A percentile compares a stretch with the other conserved stretches of the same genome.
These are phyloP conservation scores for Sceliomorpha sp. DNA, from an alignment of 2,888 invertebrate genomes.

Conservation along the genomic window DNA sequence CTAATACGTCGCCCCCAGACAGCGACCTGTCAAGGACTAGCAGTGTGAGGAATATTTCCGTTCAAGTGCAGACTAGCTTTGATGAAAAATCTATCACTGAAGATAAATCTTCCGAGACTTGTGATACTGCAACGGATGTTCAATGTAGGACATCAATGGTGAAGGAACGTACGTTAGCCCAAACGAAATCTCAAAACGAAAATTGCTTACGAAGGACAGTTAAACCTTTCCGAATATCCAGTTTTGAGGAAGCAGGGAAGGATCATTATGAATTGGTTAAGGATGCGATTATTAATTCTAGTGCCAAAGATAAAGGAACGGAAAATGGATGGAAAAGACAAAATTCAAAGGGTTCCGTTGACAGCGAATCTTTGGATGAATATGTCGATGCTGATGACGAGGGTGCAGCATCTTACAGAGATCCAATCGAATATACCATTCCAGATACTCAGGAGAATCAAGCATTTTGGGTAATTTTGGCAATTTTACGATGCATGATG, in stretches of 20 bases:
- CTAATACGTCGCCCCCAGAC: constrained; percentile 72
- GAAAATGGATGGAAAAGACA: constrained; percentile 27
- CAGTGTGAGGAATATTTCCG: constrained; percentile 64
- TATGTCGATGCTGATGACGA: constrained; percentile 66
- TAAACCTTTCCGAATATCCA: constrained; percentile 62
- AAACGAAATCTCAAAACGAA: neutral
- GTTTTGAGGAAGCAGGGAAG: constrained; percentile 64
- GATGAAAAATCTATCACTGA: constrained; percentile 56
- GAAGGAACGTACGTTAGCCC: neutral
- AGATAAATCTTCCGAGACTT: constrained; percentile 1
- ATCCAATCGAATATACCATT: constrained; percentile 70
- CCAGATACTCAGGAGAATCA: constrained; percentile 69
- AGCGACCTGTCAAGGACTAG: constrained; percentile 60
- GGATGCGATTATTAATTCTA: constrained; percentile 37
- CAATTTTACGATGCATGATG: constrained; percentile 21
- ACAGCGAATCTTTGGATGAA: constrained; percentile 68
- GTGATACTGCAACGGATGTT: constrained; percentile 2
- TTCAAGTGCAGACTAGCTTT: constrained; percentile 75
- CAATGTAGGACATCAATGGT: constrained; percentile 12
- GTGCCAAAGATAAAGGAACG: neutral
- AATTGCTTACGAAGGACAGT: too few species aligned
- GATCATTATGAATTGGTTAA: constrained; percentile 66
- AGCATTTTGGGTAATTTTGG: constrained; percentile 76
- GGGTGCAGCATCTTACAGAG: constrained; percentile 52
- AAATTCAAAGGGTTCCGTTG: constrained; percentile 56